Percentiles rank a stretch among this genome's conserved stretches.
These are phyloP conservation scores for Stigmatopora nigra DNA, from an alignment of 2,113 vertebrate genomes.

Conservation along the genomic window DNA sequence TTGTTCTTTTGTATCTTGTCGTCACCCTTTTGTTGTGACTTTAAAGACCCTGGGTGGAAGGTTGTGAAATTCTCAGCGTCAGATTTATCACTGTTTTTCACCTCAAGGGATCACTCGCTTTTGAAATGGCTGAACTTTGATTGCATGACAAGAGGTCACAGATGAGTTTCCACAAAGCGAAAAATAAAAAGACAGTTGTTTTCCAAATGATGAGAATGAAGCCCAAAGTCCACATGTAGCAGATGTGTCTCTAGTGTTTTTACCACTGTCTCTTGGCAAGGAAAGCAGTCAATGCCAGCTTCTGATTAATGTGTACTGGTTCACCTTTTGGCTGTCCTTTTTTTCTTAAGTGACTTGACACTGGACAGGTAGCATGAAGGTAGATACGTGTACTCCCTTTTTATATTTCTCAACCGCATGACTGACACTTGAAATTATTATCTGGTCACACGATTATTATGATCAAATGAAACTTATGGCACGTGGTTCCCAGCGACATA, in stretches of 20 bases:
- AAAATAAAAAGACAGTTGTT: constrained; percentile 7
- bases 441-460: too few relatives aligned
- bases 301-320: constrained; percentile 9
- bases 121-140: constrained; percentile 22
- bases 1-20: constrained; percentile 61
- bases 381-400: not conserved
- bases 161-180: constrained; percentile 10
- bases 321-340: not conserved
- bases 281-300: constrained; percentile 34
- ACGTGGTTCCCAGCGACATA: too few relatives aligned
- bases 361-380: not conserved
- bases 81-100: constrained; percentile 1
- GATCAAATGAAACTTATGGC: too few relatives aligned
- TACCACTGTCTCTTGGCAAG: constrained; percentile 29
- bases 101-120: constrained; percentile 18
- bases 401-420: too few relatives aligned
- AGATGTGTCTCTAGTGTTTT: constrained; percentile 39
- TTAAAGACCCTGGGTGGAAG: constrained; percentile 35
- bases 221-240: constrained; percentile 4
- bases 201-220: constrained; percentile 30
- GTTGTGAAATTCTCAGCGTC: constrained; percentile 32
- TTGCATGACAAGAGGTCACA: constrained; percentile 25
- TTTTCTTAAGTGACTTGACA: not conserved
- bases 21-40: constrained; percentile 25
- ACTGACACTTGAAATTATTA: too few relatives aligned